Conservation (phyloP, 2,888 invertebrate species). For the Xanthorhoe designata region DNA sequence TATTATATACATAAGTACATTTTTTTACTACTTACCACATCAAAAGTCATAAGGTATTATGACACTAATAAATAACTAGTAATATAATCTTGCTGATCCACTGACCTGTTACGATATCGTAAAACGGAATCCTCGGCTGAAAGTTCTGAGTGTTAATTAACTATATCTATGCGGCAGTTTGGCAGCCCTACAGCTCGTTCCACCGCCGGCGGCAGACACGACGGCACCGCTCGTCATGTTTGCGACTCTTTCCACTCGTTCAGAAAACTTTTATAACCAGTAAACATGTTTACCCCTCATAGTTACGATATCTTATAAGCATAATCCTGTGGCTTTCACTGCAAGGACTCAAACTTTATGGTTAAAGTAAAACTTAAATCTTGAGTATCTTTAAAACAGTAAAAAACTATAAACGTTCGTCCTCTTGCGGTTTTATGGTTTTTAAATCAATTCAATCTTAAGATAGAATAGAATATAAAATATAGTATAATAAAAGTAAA, state of each 20-base stretch:
- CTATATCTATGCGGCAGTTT: constrained; percentile 39
- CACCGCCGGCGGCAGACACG: constrained; percentile 50
- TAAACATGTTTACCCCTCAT: constrained; percentile 69
- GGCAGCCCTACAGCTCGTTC: constrained; percentile 47
- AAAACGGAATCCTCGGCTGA: constrained; percentile 28
- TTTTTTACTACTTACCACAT: background rate
- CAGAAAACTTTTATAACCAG: constrained; percentile 64
- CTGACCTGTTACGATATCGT: constrained; percentile 12
- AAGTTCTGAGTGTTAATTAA: constrained; percentile 45
- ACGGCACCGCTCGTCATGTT: constrained; percentile 61
- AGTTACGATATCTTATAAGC: constrained; percentile 19
- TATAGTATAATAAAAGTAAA: too few species aligned
- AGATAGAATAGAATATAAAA: background rate
- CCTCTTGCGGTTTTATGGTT: background rate
- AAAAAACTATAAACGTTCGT: background rate
- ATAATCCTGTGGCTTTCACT: constrained; percentile 15
- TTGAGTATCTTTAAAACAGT: background rate
- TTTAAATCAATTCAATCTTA: background rate
- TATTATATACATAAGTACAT: too few species aligned
- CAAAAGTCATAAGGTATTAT: background rate
- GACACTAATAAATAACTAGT: background rate
- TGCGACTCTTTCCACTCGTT: constrained; percentile 58
- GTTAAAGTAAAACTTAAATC: background rate
- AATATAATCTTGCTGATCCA: background rate
- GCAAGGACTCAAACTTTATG: constrained; percentile 4